These are phyloP conservation scores for Polylopha cassiicola DNA, from an alignment of 2,888 invertebrate genomes.

Conservation along the genomic window DNA sequence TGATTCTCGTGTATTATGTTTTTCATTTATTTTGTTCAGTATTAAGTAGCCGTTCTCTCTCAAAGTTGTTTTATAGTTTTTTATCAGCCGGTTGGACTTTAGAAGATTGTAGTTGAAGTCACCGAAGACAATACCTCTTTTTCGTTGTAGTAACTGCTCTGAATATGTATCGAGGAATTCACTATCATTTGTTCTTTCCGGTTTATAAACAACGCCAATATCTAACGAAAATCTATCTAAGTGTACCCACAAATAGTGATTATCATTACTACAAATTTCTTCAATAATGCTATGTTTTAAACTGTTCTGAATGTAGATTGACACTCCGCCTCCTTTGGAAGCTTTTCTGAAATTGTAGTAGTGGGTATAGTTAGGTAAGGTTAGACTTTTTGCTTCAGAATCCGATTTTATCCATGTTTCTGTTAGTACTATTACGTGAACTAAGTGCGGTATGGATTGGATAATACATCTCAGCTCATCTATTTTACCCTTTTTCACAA, in stretches of 20 bases:
- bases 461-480: conserved; percentile 7
- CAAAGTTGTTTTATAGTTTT: neutral
- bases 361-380: conserved; percentile 1
- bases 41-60: neutral
- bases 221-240: neutral
- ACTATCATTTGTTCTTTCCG: neutral
- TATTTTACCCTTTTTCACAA: conserved; percentile 1
- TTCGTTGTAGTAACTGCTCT: neutral
- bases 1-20: neutral
- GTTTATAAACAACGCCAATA: conserved; percentile 4
- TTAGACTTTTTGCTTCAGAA: neutral
- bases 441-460: neutral
- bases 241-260: conserved; percentile 4
- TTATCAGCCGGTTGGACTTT: neutral
- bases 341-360: conserved; percentile 1
- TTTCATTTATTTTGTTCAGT: neutral
- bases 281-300: neutral
- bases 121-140: neutral
- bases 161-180: neutral
- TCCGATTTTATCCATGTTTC: conserved; percentile 11
- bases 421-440: neutral
- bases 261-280: neutral
- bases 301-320: neutral
- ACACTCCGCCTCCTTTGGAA: conserved; percentile 6
- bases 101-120: neutral